Evolutionary conservation across 2,113 vertebrate species (phyloP).

Genomic region (Ceyx melanurus): DNA sequence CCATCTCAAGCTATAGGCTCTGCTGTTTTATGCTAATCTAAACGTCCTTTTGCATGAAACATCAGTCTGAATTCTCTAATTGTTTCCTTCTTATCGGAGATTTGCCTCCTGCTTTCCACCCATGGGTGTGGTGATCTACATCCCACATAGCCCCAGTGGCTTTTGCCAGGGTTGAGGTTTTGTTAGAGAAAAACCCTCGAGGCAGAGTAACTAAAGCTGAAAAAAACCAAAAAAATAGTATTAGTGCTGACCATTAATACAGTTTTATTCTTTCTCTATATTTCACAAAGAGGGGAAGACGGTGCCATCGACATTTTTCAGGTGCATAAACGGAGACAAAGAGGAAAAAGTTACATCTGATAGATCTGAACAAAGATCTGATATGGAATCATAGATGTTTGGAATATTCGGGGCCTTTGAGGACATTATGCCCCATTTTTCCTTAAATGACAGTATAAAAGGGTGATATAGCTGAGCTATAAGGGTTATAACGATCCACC

Average conservation of each 20-base stretch:
- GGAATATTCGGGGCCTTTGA: background rate
- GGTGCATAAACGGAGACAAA: background rate
- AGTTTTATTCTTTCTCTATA: background rate
- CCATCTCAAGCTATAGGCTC: background rate
- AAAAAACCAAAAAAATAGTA: background rate
- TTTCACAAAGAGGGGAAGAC: background rate
- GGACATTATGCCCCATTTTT: background rate
- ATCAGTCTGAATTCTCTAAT: conserved; percentile 46
- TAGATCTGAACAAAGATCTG: background rate
- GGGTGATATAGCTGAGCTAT: too few relatives aligned
- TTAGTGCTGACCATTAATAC: background rate
- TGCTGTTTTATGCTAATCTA: conserved; percentile 28
- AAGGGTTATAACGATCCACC: background rate
- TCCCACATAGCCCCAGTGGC: background rate
- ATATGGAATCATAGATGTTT: background rate
- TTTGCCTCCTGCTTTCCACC: conserved; percentile 25
- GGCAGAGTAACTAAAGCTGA: background rate
- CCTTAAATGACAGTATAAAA: background rate
- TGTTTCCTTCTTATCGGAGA: conserved; percentile 37
- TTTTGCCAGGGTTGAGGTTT: background rate
- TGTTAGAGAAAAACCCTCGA: background rate
- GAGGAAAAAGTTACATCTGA: background rate
- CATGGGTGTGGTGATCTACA: conserved; percentile 39
- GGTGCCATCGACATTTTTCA: background rate
- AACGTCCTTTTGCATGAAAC: conserved; percentile 29